Evolutionary conservation across 1,140 invertebrate genomes (phyloP), one percentile per base, ranked within the genome.

Genomic region (Drosophila teissieri): DNA sequence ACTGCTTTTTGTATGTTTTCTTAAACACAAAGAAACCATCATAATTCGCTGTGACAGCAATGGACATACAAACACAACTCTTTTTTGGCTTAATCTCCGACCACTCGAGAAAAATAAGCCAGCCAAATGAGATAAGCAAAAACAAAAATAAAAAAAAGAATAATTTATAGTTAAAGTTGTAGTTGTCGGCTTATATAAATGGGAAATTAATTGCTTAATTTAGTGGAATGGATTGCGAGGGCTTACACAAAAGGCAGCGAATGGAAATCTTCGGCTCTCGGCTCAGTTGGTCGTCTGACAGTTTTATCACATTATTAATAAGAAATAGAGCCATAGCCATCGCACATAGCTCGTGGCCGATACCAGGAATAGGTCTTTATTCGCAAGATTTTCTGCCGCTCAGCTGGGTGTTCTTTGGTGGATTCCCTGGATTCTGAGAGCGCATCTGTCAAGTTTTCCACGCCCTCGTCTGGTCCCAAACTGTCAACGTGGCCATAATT

Each of bases 281-380:
- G 61, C 67, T 4, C 78, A 74, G 82, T 81, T 80, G 81, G 54
- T 69, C 45, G 62, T 56, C 83, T 76, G 83, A 86, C 83, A 88
- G 83, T 83, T 88, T 88, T 89, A 88, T 88, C 84, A 89, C 83
- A 89, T 88, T 88, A 88, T 88, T 88, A 88, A 88, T 88, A 89
- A 88, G 84, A 88, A 88, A 82, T 89, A 79, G 75, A 86, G 83
- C 83, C 62, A 14, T 5, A 17, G 37, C 51, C 19, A 19, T 19
- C 19, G 19, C 19, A 19, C 62, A 14, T 5, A 17, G 37, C 51
- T 57, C 34, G 53, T 54, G 53, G 55, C 63, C 70, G 74, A 88
- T 88, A 88, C 83, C 84, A 77, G 79, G 83, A 88, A 88, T 78
- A 62, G 49, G 44, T 73, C 49, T 63, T 58, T 63, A 74, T 72